These are phyloP conservation scores for Alcis repandata DNA, from an alignment of 2,888 invertebrate genomes.

Conservation along the genomic window DNA sequence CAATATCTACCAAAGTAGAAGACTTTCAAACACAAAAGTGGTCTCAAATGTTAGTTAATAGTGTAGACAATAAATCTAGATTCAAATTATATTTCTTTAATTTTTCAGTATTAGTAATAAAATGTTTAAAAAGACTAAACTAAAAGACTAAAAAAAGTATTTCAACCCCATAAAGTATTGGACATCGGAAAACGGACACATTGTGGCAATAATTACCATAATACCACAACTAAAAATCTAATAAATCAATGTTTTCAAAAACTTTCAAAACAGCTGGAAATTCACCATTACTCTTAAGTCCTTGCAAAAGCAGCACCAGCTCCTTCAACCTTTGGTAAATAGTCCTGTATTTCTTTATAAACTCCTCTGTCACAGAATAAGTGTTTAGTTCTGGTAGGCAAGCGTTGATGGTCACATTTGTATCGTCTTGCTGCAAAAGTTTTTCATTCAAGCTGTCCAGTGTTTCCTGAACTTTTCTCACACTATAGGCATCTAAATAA, in stretches of 20 bases:
- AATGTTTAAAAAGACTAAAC: too few relatives aligned
- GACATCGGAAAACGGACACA: too few relatives aligned
- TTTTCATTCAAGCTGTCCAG: slow-evolving; percentile 65
- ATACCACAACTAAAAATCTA: slow-evolving; percentile 44
- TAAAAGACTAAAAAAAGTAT: too few relatives aligned
- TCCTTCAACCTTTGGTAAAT: slow-evolving; percentile 65
- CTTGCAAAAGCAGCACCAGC: slow-evolving; percentile 56
- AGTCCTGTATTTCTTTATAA: slow-evolving; percentile 69
- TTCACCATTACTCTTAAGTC: slow-evolving; percentile 52
- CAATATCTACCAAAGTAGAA: too few relatives aligned
- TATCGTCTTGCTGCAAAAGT: slow-evolving; percentile 43
- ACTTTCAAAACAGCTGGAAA: slow-evolving; percentile 61
- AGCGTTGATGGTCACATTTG: slow-evolving; percentile 32
- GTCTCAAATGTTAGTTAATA: too few relatives aligned
- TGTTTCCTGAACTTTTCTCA: slow-evolving; percentile 66
- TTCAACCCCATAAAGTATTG: too few relatives aligned
- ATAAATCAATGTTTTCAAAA: slow-evolving; percentile 65
- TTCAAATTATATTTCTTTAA: too few relatives aligned
- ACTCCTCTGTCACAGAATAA: slow-evolving; percentile 66
- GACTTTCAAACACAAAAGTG: too few relatives aligned
- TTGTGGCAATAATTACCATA: too few relatives aligned
- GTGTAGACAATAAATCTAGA: too few relatives aligned
- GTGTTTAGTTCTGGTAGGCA: slow-evolving; percentile 50
- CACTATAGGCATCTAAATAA: slow-evolving; percentile 71
- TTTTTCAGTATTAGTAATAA: too few relatives aligned